Evolutionary conservation across 2,888 invertebrate species (phyloP).

Genomic region (Drosophila pseudotakahashii): DNA sequence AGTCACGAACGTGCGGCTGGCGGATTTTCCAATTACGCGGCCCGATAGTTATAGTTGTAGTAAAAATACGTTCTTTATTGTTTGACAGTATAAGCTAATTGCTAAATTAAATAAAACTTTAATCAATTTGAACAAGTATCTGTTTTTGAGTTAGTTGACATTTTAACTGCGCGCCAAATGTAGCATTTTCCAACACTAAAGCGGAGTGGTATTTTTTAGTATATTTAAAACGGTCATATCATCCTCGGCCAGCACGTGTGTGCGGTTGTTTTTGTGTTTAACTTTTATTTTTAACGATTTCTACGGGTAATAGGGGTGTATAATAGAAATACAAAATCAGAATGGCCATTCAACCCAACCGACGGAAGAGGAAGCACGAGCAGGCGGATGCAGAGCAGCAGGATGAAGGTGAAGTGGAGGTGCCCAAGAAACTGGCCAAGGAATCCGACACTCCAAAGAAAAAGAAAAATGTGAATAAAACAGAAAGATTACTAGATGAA

Average conservation of each 20-base stretch:
- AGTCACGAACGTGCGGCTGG: constrained; percentile 24
- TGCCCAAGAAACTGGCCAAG: constrained; percentile 75
- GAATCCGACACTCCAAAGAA: constrained; percentile 60
- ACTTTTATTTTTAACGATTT: constrained; percentile 6
- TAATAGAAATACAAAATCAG: constrained; percentile 11
- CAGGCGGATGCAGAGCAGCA: constrained; percentile 25
- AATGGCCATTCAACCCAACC: constrained; percentile 80
- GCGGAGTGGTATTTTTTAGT: not conserved
- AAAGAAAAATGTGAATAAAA: constrained; percentile 35
- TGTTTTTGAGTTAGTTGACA: not conserved
- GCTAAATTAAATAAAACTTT: not conserved
- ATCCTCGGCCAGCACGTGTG: constrained; percentile 52
- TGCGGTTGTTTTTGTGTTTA: constrained; percentile 28
- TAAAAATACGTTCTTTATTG: constrained; percentile 13
- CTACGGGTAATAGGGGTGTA: constrained; percentile 4
- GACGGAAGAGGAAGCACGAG: constrained; percentile 75
- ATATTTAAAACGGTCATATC: not conserved
- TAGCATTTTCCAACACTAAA: constrained; percentile 5
- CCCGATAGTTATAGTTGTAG: constrained; percentile 2
- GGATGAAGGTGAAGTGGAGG: constrained; percentile 61
- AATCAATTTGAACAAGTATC: not conserved
- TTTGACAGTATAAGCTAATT: constrained; percentile 1
- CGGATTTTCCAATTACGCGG: not conserved
- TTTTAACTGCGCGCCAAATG: constrained; percentile 21
- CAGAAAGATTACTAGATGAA: not conserved